Evolutionary conservation across 64 coral and sea anemone genomes (phyloP).

Genomic region (Stylophora pistillata): DNA sequence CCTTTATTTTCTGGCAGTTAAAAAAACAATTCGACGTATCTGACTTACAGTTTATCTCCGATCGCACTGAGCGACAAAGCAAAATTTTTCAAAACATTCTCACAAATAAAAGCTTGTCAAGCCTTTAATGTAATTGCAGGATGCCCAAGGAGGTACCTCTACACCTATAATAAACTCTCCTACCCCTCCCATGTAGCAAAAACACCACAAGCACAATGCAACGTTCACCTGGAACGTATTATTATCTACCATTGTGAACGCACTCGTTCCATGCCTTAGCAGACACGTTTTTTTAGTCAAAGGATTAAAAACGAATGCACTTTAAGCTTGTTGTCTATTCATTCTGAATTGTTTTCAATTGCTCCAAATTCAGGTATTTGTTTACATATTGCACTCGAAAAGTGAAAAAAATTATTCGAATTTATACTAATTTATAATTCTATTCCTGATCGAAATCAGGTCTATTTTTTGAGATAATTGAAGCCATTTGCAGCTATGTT

Average conservation of each 20-base stretch:
- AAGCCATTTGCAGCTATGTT: background rate
- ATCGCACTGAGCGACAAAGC: background rate
- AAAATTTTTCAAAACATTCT: constrained; percentile 14
- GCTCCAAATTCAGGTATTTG: background rate
- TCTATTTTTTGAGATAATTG: constrained; percentile 12
- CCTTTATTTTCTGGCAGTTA: background rate
- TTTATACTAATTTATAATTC: background rate
- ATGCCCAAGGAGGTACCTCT: background rate
- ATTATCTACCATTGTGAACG: constrained; percentile 11
- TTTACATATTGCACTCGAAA: background rate
- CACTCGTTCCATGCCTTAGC: background rate
- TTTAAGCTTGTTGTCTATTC: background rate
- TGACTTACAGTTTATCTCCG: constrained; percentile 2
- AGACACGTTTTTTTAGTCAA: background rate
- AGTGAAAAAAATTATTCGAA: background rate
- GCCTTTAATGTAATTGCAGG: background rate
- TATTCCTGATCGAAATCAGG: background rate
- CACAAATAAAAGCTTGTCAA: background rate
- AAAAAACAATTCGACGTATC: background rate
- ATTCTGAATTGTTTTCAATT: background rate
- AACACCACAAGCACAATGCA: background rate
- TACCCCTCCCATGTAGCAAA: background rate
- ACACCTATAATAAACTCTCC: background rate
- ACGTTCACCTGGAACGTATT: constrained; percentile 34
- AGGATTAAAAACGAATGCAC: background rate